Base-by-base conservation (phyloP, 2,797 vertebrate genomes). In the Mallotus villosus region DNA sequence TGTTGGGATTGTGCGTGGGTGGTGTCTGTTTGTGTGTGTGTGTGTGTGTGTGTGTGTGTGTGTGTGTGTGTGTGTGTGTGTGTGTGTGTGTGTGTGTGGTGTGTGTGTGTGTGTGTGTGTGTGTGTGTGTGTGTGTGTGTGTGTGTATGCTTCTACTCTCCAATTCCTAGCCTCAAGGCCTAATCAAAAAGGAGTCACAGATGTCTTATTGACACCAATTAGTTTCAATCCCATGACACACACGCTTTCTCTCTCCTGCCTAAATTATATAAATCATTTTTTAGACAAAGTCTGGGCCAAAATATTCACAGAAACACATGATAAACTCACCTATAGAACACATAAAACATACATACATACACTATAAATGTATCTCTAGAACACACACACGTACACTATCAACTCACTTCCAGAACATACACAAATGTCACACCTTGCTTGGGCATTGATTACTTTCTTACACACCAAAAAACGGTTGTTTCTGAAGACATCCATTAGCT, bases 401-500 rank as follows among this genome's bases (percentile, higher is more conserved):
- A 53, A n/a, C 51, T 53, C 14, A 19, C 14, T n/a, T 53, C 14
- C 14, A 53, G 17, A 19, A 17, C 51, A 27, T 27, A 27, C 25
- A 19, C 51, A 53, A 53, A 53, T 4, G 16, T 53, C 51, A 53
- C 51, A 53, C 51, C 51, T 53, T 53, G 51, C 19, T 5, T 53
- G 51, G 0, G 19, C 51, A 53, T 6, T 51, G 46, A 51, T 51
- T 16, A 17, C 11, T 51, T 17, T 5, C 51, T 16, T n/a, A 53
- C 49, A 53, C 51, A 53, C 4, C 14, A 41, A 41, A 11, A 41
- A 41, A 19, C 7, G 17, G 7, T 53, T 16, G 51, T 19, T 17
- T 19, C 89, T 90, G 90, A 91, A 94, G 89, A 90, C 88, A 90
- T 94, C 95, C 95, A 97, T 97, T 95, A 97, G 95, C 95, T 97